These are phyloP conservation scores for Bufo gargarizans DNA, from an alignment of 2,113 vertebrate genomes.

Conservation along the genomic window DNA sequence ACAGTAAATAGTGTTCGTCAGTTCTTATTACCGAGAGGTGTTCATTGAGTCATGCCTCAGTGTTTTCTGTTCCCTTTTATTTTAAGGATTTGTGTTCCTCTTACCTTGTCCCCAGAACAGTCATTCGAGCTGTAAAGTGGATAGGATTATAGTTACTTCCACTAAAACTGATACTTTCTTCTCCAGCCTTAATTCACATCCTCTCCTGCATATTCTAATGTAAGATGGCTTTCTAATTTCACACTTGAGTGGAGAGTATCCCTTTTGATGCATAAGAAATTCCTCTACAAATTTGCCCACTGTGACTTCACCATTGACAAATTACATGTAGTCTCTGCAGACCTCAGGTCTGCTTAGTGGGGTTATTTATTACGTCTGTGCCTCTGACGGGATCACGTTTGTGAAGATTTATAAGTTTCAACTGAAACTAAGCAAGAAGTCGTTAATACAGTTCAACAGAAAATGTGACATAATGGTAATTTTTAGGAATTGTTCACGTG, in stretches of 20 bases:
- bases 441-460: not conserved
- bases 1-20: conserved; percentile 61
- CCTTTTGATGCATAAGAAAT: conserved; percentile 64
- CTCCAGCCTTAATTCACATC: conserved; percentile 62
- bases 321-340: conserved; percentile 10
- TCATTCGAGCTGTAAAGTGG: conserved; percentile 63
- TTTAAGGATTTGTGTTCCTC: conserved; percentile 50
- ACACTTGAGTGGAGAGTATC: conserved; percentile 70
- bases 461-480: not conserved
- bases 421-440: not conserved
- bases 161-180: conserved; percentile 63
- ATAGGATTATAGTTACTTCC: conserved; percentile 65
- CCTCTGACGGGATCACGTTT: conserved; percentile 1
- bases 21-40: conserved; percentile 57
- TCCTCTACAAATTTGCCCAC: conserved; percentile 64
- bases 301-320: conserved; percentile 36
- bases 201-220: conserved; percentile 61
- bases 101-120: conserved; percentile 57
- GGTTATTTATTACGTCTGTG: conserved; percentile 27
- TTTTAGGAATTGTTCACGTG: no score
- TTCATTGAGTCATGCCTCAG: conserved; percentile 69
- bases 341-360: conserved; percentile 41
- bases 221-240: conserved; percentile 70
- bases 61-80: conserved; percentile 64
- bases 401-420: not conserved